Conservation (phyloP, 2,888 invertebrate species). For the Clusia tigrina region DNA sequence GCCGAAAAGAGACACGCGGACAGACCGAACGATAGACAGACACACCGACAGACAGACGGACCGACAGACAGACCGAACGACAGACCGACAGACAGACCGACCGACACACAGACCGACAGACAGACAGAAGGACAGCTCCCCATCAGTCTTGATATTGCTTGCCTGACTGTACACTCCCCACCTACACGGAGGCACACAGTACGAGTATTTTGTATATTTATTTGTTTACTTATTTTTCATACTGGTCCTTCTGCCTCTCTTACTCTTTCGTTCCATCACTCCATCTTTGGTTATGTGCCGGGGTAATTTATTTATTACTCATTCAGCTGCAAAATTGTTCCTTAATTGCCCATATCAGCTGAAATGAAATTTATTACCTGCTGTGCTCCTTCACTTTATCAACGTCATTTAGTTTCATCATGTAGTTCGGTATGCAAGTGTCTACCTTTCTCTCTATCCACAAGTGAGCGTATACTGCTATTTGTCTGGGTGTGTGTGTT, state of each 20-base stretch:
- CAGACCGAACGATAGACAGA: conserved; percentile 1
- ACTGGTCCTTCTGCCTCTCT: not conserved
- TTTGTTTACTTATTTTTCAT: conserved; percentile 6
- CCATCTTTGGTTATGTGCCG: conserved; percentile 9
- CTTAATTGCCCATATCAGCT: conserved; percentile 62
- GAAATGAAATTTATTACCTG: conserved; percentile 61
- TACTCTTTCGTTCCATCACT: not conserved
- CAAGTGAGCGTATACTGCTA: not conserved
- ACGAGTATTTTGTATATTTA: conserved; percentile 36
- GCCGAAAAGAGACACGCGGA: not conserved
- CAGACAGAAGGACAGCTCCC: too few relatives aligned
- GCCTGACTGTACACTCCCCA: too few relatives aligned
- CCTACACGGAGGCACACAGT: too few relatives aligned
- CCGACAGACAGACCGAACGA: too few relatives aligned
- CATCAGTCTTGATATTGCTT: too few relatives aligned
- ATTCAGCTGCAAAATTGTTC: conserved; percentile 62
- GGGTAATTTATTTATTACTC: conserved; percentile 59
- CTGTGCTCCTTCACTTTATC: conserved; percentile 32
- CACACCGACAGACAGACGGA: too few relatives aligned
- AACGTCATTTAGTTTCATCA: conserved; percentile 7
- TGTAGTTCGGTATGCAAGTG: not conserved
- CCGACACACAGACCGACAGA: too few relatives aligned
- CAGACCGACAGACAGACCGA: too few relatives aligned
- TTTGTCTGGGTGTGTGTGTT: not conserved
- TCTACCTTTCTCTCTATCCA: not conserved